Evolutionary conservation across 2,888 invertebrate genomes (phyloP).

Genomic region (Ichneumoninae sp.): DNA sequence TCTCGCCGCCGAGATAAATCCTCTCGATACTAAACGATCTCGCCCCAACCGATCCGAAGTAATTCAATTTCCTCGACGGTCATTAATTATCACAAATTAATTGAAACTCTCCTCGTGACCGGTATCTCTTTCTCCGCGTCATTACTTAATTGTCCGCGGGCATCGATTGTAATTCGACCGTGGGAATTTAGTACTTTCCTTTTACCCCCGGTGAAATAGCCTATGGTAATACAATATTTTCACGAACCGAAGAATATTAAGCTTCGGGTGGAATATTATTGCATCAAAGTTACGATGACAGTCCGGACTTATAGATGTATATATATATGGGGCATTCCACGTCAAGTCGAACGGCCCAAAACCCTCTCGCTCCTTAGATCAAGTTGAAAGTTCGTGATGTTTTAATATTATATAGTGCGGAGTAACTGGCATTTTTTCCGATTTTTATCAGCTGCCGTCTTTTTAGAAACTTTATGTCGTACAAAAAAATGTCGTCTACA

Average conservation of each 20-base stretch:
- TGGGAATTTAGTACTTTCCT: constrained; percentile 16
- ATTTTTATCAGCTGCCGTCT: too few relatives aligned
- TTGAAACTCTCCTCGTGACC: constrained; percentile 27
- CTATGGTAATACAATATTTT: constrained; percentile 20
- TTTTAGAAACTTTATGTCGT: too few relatives aligned
- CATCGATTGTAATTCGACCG: constrained; percentile 34
- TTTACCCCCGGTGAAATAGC: neutral
- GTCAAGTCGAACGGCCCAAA: too few relatives aligned
- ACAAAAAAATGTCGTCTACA: too few relatives aligned
- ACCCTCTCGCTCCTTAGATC: too few relatives aligned
- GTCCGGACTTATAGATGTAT: too few relatives aligned
- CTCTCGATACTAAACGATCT: constrained; percentile 49
- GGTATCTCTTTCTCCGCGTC: constrained; percentile 14
- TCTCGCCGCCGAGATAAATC: constrained; percentile 35
- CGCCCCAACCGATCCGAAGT: constrained; percentile 37
- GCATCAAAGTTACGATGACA: constrained; percentile 25
- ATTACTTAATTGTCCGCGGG: constrained; percentile 55
- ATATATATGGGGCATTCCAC: too few relatives aligned
- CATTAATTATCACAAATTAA: constrained; percentile 63
- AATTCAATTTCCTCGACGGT: constrained; percentile 62
- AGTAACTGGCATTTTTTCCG: too few relatives aligned
- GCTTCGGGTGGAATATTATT: constrained; percentile 14
- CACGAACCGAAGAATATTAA: constrained; percentile 31
- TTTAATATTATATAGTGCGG: too few relatives aligned
- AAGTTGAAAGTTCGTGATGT: too few relatives aligned